Evolutionary conservation across 2,113 vertebrate species (phyloP).

Genomic region (Thamnophis sirtalis): DNA sequence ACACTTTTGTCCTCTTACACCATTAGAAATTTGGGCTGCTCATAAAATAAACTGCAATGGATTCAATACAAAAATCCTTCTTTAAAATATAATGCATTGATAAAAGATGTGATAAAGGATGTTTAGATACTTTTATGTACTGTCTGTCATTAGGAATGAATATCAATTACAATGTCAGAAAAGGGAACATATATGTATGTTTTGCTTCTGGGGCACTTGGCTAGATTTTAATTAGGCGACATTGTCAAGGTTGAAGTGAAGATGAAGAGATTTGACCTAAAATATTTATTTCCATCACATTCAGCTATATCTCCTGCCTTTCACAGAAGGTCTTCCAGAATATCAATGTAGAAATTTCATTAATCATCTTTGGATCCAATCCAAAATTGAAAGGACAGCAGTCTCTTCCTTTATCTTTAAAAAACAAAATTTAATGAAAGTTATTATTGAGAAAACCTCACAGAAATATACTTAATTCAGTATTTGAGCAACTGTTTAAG

Average conservation of each 20-base stretch:
- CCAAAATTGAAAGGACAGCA: not conserved
- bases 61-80: constrained; percentile 10
- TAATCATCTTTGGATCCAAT: not conserved
- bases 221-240: not conserved
- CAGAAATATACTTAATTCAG: not conserved
- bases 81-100: not conserved
- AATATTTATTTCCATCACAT: not conserved
- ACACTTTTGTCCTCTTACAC: not conserved
- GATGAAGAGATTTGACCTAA: not conserved
- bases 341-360: not conserved
- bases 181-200: not conserved
- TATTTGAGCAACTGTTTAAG: not conserved
- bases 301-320: not conserved
- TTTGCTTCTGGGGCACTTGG: not conserved
- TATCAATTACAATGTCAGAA: not conserved
- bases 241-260: not conserved
- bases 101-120: not conserved
- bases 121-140: not conserved
- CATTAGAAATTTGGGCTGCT: not conserved
- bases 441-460: not conserved
- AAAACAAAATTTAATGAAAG: not conserved
- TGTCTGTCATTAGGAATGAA: not conserved
- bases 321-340: not conserved
- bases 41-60: not conserved
- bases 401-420: not conserved